Evolutionary conservation across 1,140 invertebrate species (phyloP).

Genomic region (Cyphomyrmex costatus): DNA sequence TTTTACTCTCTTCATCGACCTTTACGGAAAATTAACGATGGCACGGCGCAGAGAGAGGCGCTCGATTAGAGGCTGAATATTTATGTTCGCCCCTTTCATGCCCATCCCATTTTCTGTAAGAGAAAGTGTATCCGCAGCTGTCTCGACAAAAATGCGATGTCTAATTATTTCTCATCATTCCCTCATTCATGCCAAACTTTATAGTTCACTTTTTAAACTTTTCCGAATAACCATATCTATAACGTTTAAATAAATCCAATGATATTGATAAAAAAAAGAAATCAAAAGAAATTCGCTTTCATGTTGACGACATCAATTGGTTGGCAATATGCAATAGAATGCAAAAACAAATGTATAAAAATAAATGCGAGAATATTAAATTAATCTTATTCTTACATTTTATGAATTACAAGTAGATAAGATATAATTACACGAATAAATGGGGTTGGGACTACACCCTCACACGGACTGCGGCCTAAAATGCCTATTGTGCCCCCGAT

Average conservation of each 20-base stretch:
- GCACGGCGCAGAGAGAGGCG: constrained; percentile 38
- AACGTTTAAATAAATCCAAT: background rate
- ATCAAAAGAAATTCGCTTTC: background rate
- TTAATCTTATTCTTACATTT: background rate
- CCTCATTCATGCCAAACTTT: constrained; percentile 12
- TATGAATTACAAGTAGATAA: background rate
- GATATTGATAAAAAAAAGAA: constrained; percentile 3
- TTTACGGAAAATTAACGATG: constrained; percentile 65
- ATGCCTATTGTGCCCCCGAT: too few species aligned
- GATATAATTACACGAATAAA: background rate
- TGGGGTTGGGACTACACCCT: too few species aligned
- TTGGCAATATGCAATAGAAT: background rate
- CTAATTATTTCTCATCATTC: constrained; percentile 58
- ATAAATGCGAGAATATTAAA: background rate
- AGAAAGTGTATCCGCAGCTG: constrained; percentile 47
- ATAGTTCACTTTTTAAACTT: constrained; percentile 18
- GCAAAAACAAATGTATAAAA: background rate
- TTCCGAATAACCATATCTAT: background rate
- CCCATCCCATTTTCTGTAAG: constrained; percentile 35
- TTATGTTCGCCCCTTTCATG: constrained; percentile 48
- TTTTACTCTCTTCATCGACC: constrained; percentile 62
- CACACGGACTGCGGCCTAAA: too few species aligned
- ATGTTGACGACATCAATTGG: background rate
- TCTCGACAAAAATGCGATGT: constrained; percentile 22
- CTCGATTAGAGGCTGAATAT: constrained; percentile 68